Evolutionary conservation across 2,888 invertebrate genomes (phyloP).

Genomic region (Apamea monoglypha): DNA sequence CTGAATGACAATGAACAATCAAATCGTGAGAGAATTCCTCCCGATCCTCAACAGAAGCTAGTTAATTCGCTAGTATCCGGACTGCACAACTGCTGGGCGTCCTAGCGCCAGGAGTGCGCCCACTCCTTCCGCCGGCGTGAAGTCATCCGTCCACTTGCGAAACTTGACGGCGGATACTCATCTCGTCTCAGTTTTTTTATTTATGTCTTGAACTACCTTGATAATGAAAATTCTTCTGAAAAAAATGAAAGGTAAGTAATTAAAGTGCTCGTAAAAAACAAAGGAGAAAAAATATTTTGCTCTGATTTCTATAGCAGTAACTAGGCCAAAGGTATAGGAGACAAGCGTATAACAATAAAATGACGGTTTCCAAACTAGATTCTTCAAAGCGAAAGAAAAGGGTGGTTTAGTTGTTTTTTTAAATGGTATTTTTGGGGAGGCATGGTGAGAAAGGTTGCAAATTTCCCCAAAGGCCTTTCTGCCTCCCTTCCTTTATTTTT

Average conservation of each 20-base stretch:
- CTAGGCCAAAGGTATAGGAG: background rate
- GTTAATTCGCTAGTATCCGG: conserved; percentile 58
- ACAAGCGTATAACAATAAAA: background rate
- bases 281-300: too few relatives aligned
- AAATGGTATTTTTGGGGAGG: background rate
- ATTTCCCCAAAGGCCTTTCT: background rate
- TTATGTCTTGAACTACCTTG: background rate
- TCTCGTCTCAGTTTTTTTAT: conserved; percentile 37
- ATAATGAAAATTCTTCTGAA: background rate
- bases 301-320: background rate
- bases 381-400: background rate
- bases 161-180: conserved; percentile 56
- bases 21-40: background rate
- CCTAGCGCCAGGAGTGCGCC: conserved; percentile 66
- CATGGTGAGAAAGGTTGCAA: background rate
- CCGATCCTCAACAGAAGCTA: conserved; percentile 13
- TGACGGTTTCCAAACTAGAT: background rate
- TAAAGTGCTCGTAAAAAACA: background rate
- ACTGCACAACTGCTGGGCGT: conserved; percentile 50
- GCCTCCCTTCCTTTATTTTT: background rate
- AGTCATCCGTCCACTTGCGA: conserved; percentile 69
- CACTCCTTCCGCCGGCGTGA: conserved; percentile 71
- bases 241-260: background rate
- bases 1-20: background rate
- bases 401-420: background rate